Base-by-base conservation (phyloP, 2,113 vertebrate genomes). In the Zeus faber region DNA sequence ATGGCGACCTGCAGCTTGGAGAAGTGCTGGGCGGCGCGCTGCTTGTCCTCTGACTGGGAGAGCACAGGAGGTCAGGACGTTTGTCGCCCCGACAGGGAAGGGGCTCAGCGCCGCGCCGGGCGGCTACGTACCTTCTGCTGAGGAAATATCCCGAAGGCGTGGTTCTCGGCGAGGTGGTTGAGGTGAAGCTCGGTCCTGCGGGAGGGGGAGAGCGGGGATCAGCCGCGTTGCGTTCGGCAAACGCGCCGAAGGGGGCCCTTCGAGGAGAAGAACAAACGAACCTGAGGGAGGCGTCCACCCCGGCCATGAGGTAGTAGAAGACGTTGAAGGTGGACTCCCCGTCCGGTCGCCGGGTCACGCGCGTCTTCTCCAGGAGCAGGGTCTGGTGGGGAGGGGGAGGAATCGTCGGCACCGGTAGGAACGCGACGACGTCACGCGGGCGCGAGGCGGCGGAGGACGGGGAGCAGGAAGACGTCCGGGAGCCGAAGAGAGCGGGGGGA, bases 281-380 rank as follows among this genome's bases (percentile, higher is more conserved):
- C 97, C 93, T 87, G 20, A 98, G 89, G 65, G 93, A 76, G 3
- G 81, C 84, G 55, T 99, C 97, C 0, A 88, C 88, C 73, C 92
- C 95, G 55, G 95, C 93, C 89, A 99, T 89, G 73, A 98, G 77
- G 78, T 98, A 98, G 88, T 98, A 97, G 90, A 99, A 99, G 44
- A 97, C 74, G 1, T 95, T 95, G 88, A 98, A 98, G 0, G 93
- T 91, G 21, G 92, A 85, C 71, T 99, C 96, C 0, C 62, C 86
- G 4, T 91, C 83, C 0, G 95, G 95, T 61, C 89, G 92, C 65
- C 85, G 89, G 5, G 88, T 87, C 3, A 97, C 93, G 0, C 97
- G 89, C 46, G 91, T 88, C 74, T 94, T 98, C 86, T 99, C 97
- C 81, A 99, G 81, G 47, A 99, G 87, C 93, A 99, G 92, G 0